Conservation (phyloP, 2,888 invertebrate species). For the Cephalotes varians region DNA sequence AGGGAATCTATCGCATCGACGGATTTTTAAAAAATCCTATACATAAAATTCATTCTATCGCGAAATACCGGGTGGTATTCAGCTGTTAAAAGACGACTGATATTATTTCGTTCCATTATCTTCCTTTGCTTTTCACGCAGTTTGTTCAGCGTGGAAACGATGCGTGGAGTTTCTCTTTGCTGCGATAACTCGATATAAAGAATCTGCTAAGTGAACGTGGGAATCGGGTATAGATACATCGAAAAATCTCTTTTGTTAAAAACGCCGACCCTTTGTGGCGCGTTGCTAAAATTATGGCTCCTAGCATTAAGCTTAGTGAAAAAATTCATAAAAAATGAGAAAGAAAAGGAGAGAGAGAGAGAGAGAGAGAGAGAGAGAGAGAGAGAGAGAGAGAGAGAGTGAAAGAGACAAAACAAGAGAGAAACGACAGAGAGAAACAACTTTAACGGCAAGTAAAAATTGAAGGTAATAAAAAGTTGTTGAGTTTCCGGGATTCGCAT, state of each 20-base stretch:
- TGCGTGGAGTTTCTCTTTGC: slow-evolving; percentile 15
- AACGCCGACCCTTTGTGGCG: slow-evolving; percentile 52
- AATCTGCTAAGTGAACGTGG: slow-evolving; percentile 24
- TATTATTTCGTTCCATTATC: slow-evolving; percentile 29
- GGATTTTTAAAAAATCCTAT: slow-evolving; percentile 36
- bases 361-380: background rate
- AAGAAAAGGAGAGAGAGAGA: background rate
- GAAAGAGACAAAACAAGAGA: no score
- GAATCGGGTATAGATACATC: slow-evolving; percentile 48
- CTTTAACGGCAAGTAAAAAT: slow-evolving; percentile 40
- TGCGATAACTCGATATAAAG: slow-evolving; percentile 28
- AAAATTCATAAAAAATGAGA: slow-evolving; percentile 11
- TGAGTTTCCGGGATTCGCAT: slow-evolving; percentile 56
- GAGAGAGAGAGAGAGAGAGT: background rate
- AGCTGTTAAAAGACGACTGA: slow-evolving; percentile 11
- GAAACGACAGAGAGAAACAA: slow-evolving; percentile 4
- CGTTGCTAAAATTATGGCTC: slow-evolving; percentile 47
- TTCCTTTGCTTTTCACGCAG: slow-evolving; percentile 24
- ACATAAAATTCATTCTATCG: slow-evolving; percentile 11
- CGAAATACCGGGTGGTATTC: slow-evolving; percentile 17
- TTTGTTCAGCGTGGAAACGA: slow-evolving; percentile 34
- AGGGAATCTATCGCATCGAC: background rate
- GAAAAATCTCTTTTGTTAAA: slow-evolving; percentile 36
- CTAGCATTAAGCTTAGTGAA: slow-evolving; percentile 62
- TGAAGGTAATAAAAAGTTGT: slow-evolving; percentile 64